Base-by-base conservation (phyloP, 2,888 invertebrate genomes). In the Opisthograptis luteolata region DNA sequence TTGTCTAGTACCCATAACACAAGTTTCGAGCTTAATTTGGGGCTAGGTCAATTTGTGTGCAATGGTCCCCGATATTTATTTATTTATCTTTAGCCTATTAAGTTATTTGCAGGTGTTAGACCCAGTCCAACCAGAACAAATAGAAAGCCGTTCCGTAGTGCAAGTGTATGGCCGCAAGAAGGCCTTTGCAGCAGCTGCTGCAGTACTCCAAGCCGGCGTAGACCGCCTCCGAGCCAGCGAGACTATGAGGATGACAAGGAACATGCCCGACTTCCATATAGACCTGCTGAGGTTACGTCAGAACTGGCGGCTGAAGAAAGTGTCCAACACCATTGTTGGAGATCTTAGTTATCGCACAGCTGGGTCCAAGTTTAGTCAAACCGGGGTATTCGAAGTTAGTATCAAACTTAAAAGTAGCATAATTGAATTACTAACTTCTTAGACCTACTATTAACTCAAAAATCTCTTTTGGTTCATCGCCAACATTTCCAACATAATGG, bases 301-400 rank as follows among this genome's bases (percentile, higher is more conserved):
- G 74, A 97, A 97, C 74, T 99, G 98, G 98, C 92, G 98, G 34
- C 84, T 99, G n/a, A 98, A 98, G 76, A 98, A 98, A 90, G 97
- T 98, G 0, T 97, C 97, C 0, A 98, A 97, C 76, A 95, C 96
- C 0, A 99, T 99, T 47, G 95, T 99, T 41, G 99, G 99, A 0
- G 99, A 99, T 85, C 92, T 99, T 3, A 98, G 98, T 79, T 99
- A 98, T 76, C 93, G 97, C 55, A 98, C 98, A 72, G 98, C 98
- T 56, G 98, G 98, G 0, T 98, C 98, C 0, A 96, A 98, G 76
- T 98, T 96, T 77, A 95, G 95, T 53, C 98, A 98, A 87, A 96
- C 96, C 50, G 98, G 52, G 31, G 46, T 55, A 8, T 55, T 56
- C 48, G 47, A 57, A 41, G 50, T 58, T 10, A 49, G 37, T 49